Evolutionary conservation across 2,888 invertebrate genomes (phyloP).

Genomic region (Papilio gigon): DNA sequence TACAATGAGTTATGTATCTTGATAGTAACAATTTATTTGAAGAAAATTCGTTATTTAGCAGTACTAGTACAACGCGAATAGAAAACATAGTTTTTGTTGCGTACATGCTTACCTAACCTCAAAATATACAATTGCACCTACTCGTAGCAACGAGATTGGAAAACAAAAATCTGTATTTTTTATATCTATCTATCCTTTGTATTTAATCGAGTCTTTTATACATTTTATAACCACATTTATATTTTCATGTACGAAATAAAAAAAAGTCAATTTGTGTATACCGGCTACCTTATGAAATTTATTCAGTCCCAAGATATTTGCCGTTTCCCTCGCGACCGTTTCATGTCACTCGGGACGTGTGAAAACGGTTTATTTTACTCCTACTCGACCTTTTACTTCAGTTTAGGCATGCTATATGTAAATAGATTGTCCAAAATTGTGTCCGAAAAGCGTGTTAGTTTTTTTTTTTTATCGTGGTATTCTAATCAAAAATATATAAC

Average conservation of each 20-base stretch:
- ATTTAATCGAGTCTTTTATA: no score
- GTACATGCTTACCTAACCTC: no score
- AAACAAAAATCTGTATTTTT: neutral
- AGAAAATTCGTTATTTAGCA: neutral
- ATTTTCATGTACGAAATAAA: constrained; percentile 10
- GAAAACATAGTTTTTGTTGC: no score
- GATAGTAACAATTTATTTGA: constrained; percentile 9
- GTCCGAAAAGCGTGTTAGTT: neutral
- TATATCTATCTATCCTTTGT: no score
- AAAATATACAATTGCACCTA: no score
- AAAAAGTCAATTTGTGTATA: constrained; percentile 7
- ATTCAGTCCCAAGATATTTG: constrained; percentile 17
- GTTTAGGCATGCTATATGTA: constrained; percentile 2
- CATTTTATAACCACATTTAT: no score
- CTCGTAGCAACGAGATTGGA: neutral
- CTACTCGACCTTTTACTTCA: constrained; percentile 7
- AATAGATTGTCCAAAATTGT: neutral
- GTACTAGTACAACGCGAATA: neutral
- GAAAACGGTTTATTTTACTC: constrained; percentile 21
- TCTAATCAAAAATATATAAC: neutral
- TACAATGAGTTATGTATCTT: neutral
- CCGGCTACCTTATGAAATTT: constrained; percentile 12
- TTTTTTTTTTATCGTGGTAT: neutral
- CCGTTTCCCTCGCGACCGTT: constrained; percentile 16
- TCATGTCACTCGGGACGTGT: constrained; percentile 3